Percentiles rank a stretch among this genome's conserved stretches.
phyloP scores from a whole-genome alignment of 2,113 vertebrate genomes.

The Ammodytes dubius region DNA sequence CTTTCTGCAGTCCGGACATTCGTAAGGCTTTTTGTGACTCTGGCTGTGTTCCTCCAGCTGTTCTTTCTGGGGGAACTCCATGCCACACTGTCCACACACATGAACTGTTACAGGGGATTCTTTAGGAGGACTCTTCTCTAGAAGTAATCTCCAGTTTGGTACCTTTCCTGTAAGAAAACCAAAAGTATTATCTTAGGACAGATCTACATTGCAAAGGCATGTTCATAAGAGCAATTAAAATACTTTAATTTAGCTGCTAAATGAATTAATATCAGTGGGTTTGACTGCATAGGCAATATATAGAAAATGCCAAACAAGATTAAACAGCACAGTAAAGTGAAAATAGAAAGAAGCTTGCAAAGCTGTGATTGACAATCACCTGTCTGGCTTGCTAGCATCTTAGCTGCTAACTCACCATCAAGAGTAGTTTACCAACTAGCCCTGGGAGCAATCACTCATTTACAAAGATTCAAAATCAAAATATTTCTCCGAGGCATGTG shows the following conservation, averaged over 20 bases:
- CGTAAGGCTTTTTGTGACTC: constrained; percentile 57
- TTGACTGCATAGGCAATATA: not conserved
- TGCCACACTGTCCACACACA: constrained; percentile 65
- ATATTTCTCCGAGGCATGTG: too few species aligned
- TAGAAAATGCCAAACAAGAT: too few species aligned
- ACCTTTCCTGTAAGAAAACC: constrained; percentile 38
- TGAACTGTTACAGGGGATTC: constrained; percentile 29
- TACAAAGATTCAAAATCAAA: too few species aligned
- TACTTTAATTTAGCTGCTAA: not conserved
- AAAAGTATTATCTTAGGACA: not conserved
- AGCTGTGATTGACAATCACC: too few species aligned
- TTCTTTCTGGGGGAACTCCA: constrained; percentile 56
- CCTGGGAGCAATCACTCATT: too few species aligned
- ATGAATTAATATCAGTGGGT: not conserved
- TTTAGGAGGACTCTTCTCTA: constrained; percentile 20
- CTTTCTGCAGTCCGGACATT: constrained; percentile 77
- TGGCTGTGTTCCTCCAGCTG: constrained; percentile 51
- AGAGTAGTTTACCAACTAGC: too few species aligned
- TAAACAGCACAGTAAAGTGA: too few species aligned
- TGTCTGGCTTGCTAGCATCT: too few species aligned
- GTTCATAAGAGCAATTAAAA: not conserved
- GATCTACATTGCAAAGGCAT: not conserved
- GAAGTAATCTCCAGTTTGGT: constrained; percentile 48
- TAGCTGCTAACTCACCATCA: too few species aligned
- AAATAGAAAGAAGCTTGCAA: too few species aligned